Evolutionary conservation across 2,888 invertebrate species (phyloP), one percentile per base, ranked within the genome.

Genomic region (Zhuqinia jingwanae): DNA sequence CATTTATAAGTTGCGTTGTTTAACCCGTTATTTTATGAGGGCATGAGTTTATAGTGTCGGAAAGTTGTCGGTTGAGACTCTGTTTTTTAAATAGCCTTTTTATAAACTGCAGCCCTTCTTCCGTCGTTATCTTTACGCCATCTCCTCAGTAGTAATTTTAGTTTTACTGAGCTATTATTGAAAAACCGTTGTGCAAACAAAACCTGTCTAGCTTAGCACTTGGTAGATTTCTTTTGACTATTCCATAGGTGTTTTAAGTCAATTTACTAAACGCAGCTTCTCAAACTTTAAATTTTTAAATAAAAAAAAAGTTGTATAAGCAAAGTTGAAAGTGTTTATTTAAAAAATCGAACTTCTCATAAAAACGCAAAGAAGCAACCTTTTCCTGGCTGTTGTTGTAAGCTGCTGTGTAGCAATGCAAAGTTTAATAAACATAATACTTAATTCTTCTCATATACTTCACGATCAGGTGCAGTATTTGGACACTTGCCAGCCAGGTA

Each of bases 401-500:
- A 36, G 42, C 36, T 17, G 65, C 30, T 65, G 30, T 36, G 42
- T 65, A 65, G 42, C 42, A 65, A 45, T 58, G 58, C 20, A 25
- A 25, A 47, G 70, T 27, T 45, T 15, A 25, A 47, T 50, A n/a
- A 70, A 50, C 25, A n/a, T 45, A 50, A 1, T 50, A 22, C n/a
- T n/a, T n/a, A n/a, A n/a, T 58, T 10, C 22, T n/a, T 50, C 6
- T 25, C 36, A 36, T 27, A 15, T 70, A 15, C 65, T 70, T 15
- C 50, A 63, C 45, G 36, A 85, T 85, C 85, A 85, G 85, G 85
- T 85, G 85, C 85, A 86, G 58, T 50, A 80, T 86, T 36, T 86
- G 85, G 85, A 86, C 76, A 42, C 47, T 80, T 86, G 85, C 85
- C 85, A 85, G 80, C 53, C 85, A 79, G 85, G 85, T 86, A 80